Evolutionary conservation across 2,888 invertebrate genomes (phyloP).

Genomic region (Toxonevra muliebris): DNA sequence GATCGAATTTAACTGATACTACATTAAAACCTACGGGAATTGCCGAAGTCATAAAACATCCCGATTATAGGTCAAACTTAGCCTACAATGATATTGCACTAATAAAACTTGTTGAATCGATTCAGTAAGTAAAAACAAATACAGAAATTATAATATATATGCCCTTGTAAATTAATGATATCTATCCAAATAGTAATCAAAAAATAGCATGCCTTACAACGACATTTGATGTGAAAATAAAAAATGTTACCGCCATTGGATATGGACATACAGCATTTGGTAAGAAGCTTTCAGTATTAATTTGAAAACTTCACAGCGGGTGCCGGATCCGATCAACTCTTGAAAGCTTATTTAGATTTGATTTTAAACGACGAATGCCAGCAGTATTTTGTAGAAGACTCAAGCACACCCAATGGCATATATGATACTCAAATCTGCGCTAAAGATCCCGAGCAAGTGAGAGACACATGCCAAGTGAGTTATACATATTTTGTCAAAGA

Average conservation of each 20-base stretch:
- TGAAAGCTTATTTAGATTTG: conserved; percentile 37
- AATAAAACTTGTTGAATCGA: conserved; percentile 42
- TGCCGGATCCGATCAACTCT: conserved; percentile 31
- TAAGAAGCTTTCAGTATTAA: no score
- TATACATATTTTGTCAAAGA: neutral
- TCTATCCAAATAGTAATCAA: conserved; percentile 1
- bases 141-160: neutral
- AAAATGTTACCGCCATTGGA: conserved; percentile 69
- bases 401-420: conserved; percentile 42
- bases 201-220: conserved; percentile 67
- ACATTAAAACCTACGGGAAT: conserved; percentile 57
- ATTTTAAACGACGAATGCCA: conserved; percentile 33
- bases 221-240: conserved; percentile 47
- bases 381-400: conserved; percentile 10
- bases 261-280: conserved; percentile 68
- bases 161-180: neutral
- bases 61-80: conserved; percentile 60
- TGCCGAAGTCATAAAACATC: conserved; percentile 56
- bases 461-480: conserved; percentile 50
- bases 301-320: conserved; percentile 32
- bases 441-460: conserved; percentile 45
- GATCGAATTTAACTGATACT: conserved; percentile 43
- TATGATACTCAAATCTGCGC: conserved; percentile 54
- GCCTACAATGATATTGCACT: conserved; percentile 69
- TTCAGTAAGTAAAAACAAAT: conserved; percentile 6